Percentiles rank a stretch among this genome's conserved stretches.
Conservation (phyloP, 2,797 vertebrate genomes). For the Danio jaintianensis region DNA sequence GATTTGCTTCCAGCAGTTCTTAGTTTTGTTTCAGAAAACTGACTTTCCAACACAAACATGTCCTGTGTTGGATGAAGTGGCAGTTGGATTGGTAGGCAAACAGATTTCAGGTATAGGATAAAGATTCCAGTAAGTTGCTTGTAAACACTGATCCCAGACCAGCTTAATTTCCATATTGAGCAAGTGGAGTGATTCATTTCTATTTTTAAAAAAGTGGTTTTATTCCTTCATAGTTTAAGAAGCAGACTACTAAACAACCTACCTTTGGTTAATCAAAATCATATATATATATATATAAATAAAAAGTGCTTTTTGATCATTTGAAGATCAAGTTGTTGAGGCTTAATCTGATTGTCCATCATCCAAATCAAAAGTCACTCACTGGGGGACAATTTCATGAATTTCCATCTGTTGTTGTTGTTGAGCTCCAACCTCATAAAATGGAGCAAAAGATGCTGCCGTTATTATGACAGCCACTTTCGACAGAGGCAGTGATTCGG, state of each 20-base stretch:
- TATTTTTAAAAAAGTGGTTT: not conserved
- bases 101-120: not conserved
- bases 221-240: constrained; percentile 1
- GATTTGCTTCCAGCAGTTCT: not conserved
- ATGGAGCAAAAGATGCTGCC: constrained; percentile 88
- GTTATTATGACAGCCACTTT: constrained; percentile 86
- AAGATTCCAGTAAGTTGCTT: not conserved
- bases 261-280: constrained; percentile 2
- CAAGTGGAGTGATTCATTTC: not conserved
- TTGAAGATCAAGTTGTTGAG: not conserved
- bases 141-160: constrained; percentile 21
- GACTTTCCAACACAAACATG: not conserved
- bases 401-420: not conserved
- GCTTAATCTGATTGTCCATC: constrained; percentile 3
- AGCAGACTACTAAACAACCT: not conserved
- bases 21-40: not conserved
- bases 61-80: not conserved
- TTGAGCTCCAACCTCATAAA: constrained; percentile 72
- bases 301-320: constrained; percentile 21
- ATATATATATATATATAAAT: too few relatives aligned
- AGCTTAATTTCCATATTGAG: not conserved
- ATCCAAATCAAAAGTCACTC: not conserved
- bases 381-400: not conserved
- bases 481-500: constrained; percentile 87
- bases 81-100: not conserved